Evolutionary conservation across 2,113 vertebrate species (phyloP).

Genomic region (Megaceryle torquata): DNA sequence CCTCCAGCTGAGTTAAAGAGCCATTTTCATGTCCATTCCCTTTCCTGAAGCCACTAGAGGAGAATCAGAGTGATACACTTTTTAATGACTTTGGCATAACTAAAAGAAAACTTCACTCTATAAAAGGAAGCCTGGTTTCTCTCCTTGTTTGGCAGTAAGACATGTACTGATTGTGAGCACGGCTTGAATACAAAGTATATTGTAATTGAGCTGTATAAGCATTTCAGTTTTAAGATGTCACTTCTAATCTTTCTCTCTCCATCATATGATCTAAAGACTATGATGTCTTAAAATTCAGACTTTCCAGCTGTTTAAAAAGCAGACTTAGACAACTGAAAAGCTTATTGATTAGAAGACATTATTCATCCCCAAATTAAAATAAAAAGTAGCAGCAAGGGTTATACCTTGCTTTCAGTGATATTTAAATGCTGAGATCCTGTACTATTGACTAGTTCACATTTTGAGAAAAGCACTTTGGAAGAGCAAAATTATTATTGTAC

Average conservation of each 20-base stretch:
- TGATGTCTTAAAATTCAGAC: not conserved
- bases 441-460: not conserved
- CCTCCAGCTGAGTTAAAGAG: conserved; percentile 43
- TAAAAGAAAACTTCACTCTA: not conserved
- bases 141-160: conserved; percentile 46
- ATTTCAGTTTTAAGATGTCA: not conserved
- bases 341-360: not conserved
- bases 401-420: not conserved
- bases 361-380: not conserved
- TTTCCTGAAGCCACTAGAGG: not conserved
- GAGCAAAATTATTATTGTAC: not conserved
- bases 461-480: not conserved
- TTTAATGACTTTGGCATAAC: conserved; percentile 37
- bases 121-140: not conserved
- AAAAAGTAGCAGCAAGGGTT: not conserved
- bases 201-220: not conserved
- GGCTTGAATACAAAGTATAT: conserved; percentile 7
- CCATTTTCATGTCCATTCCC: conserved; percentile 1
- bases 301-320: not conserved
- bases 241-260: not conserved
- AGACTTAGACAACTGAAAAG: not conserved
- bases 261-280: not conserved
- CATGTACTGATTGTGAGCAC: conserved; percentile 25
- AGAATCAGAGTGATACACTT: conserved; percentile 25
- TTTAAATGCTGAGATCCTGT: not conserved